These are phyloP conservation scores for Onychostruthus taczanowskii DNA, from an alignment of 2,113 vertebrate species.

Conservation along the genomic window DNA sequence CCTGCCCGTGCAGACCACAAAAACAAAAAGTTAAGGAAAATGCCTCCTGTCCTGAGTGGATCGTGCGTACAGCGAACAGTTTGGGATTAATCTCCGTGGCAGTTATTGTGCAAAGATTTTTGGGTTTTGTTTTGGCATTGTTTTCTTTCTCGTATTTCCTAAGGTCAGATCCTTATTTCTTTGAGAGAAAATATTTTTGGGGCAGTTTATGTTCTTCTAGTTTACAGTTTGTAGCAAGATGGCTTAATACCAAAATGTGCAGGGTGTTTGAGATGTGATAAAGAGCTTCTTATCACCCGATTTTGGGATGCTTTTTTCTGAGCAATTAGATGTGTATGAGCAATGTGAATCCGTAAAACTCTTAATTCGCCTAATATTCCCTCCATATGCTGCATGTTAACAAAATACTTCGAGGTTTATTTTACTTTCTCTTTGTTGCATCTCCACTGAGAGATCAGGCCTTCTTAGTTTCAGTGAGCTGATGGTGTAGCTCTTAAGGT, in stretches of 20 bases:
- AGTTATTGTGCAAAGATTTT: neutral
- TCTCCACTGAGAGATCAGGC: neutral
- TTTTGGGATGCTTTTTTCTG: neutral
- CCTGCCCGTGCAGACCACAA: neutral
- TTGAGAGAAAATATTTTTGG: neutral
- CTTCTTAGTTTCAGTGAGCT: neutral
- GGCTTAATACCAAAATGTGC: neutral
- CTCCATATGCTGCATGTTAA: neutral
- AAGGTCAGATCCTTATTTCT: neutral
- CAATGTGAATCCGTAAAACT: neutral
- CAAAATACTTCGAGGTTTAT: neutral
- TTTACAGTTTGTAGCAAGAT: neutral
- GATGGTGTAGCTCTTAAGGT: neutral
- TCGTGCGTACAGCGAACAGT: neutral
- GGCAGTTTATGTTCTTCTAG: neutral
- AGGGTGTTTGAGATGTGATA: neutral
- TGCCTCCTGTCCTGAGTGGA: neutral
- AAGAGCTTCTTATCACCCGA: neutral
- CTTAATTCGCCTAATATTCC: neutral
- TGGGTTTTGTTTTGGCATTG: neutral
- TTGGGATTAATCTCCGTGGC: neutral
- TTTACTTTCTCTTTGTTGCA: neutral
- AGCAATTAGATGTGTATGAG: neutral
- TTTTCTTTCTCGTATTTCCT: neutral
- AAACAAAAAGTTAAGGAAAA: constrained; percentile 47